Base-by-base conservation (phyloP, 2,113 vertebrate genomes). In the Podiceps cristatus region DNA sequence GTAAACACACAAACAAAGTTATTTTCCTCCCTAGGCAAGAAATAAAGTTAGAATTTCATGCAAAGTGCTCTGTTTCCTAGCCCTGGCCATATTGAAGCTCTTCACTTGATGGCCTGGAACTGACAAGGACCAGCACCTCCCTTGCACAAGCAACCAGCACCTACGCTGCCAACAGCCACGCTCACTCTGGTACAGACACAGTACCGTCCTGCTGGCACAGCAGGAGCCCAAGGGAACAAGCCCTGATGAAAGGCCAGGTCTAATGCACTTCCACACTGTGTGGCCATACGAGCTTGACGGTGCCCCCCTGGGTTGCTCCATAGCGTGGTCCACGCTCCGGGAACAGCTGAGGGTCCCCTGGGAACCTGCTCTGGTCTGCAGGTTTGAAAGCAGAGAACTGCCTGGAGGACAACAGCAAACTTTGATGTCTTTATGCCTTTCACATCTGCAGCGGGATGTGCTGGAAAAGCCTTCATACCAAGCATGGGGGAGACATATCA, bases 1-100 rank as follows among this genome's bases (percentile, higher is more conserved):
- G 88, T 81, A 95, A 58, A 94, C 79, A 85, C 81, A 87, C 63
- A 97, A 87, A 86, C 60, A 82, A 64, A 80, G 83, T 97, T 88
- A 96, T 72, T 89, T 56, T 49, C 23, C 62, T 78, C 25, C 29
- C 37, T 35, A 56, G 22, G 35, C 37, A 92, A 71, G 56, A 55
- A 88, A 74, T 10, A 2, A 68, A 93, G 64, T 53, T 56, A 87
- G 55, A 42, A 75, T 58, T 66, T 58, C 1, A 29, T 24, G 16
- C 25, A 19, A 55, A 73, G 33, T 13, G 6, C 27, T 80, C 49
- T 20, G 45, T 74, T 78, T 63, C n/a, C 42, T 74, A 93, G 1
- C 20, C 37, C 17, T 33, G 78, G 44, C 42, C 45, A 18, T 16
- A 37, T 0, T 64, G 56, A 68, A 85, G 40, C 52, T 47, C 40